Base-by-base conservation (phyloP, 2,888 invertebrate genomes). In the Rhogogaster chlorosoma region DNA sequence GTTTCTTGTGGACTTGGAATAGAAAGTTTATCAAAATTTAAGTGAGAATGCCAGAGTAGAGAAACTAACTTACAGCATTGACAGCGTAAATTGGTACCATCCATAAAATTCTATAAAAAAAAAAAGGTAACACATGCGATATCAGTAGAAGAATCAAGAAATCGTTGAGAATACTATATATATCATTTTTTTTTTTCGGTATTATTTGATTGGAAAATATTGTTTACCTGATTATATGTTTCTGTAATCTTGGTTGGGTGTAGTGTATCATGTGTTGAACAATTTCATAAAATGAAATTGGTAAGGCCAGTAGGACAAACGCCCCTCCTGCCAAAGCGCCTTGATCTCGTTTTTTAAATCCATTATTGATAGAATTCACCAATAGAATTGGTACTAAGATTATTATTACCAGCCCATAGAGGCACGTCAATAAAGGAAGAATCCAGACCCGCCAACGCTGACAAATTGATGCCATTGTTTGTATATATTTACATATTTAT, bases 61-160 rank as follows among this genome's bases (percentile, higher is more conserved):
- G 80, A 22, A 53, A 73, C 87, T 78, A 90, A 95, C 96, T 96
- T 95, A 97, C 97, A 88, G 99, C 98, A 95, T 99, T 98, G 10
- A 98, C 94, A 64, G 98, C 98, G 95, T 99, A 99, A 90, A 99
- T 98, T 86, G 99, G 99, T 84, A 99, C 99, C 99, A 99, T 99
- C 98, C 99, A 99, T 89, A 99, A 93, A 93, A 99, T 97, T 93
- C 98, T 97, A 94, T 88, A 95, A 95, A 88, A 88, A 89, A 84
- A 87, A 84, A 61, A 83, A 80, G 32, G 64, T 88, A 89, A 71
- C 0, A 77, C 85, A 84, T 26, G 26, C 26, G 82, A 85, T 84
- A 70, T 84, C 49, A 32, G 64, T 83, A 26, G 64, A 10, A 32
- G 22, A 61, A 5, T 53, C 2, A 32, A 57, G 83, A 84, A 84